Conservation (phyloP, 2,113 vertebrate species). For the Cettia cetti region DNA sequence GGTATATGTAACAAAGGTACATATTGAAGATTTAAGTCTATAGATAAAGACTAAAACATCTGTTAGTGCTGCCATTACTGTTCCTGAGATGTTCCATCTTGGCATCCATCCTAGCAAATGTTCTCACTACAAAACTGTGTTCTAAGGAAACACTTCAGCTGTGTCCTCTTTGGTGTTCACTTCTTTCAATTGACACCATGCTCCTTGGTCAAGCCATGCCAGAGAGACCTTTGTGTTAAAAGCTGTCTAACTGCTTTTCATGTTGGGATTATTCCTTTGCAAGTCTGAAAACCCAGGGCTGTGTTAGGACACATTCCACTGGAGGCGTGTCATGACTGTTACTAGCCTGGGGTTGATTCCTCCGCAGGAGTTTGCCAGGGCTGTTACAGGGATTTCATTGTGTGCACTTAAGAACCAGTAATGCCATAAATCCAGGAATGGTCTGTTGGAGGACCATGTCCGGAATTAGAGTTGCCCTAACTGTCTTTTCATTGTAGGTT, state of each 20-base stretch:
- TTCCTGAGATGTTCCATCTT: background rate
- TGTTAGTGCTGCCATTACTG: background rate
- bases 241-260: background rate
- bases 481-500: background rate
- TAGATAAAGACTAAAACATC: background rate
- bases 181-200: background rate
- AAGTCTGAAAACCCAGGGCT: background rate
- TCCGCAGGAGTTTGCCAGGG: background rate
- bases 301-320: constrained; percentile 21
- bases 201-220: background rate
- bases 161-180: background rate
- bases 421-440: background rate
- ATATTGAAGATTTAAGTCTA: background rate
- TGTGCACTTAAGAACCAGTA: background rate
- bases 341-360: constrained; percentile 3
- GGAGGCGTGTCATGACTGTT: constrained; percentile 35
- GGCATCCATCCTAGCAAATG: background rate
- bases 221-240: background rate
- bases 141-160: background rate
- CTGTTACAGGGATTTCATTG: background rate
- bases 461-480: background rate
- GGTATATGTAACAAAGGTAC: background rate
- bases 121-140: background rate
- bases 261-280: background rate
- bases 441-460: background rate